phyloP scores from a whole-genome alignment of 2,113 vertebrate genomes.

The Panurus biarmicus region DNA sequence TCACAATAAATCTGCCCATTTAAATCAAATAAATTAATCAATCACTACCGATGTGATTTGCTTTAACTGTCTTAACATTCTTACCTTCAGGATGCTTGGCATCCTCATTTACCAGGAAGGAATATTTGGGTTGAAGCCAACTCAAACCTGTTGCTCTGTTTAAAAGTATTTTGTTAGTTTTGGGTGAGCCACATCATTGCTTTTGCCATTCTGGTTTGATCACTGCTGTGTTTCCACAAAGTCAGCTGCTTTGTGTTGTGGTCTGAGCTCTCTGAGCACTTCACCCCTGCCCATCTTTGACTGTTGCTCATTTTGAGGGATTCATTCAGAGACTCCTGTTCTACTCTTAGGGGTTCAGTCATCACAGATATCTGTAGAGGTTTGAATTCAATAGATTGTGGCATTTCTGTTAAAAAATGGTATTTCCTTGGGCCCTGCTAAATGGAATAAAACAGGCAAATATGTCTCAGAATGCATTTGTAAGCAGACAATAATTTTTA shows the following conservation, averaged over 20 bases:
- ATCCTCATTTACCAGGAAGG: neutral
- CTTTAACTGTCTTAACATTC: neutral
- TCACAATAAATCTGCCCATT: neutral
- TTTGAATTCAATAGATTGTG: neutral
- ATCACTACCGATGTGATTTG: neutral
- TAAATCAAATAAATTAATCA: neutral
- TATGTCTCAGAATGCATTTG: neutral
- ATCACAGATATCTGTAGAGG: neutral
- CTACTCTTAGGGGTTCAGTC: neutral
- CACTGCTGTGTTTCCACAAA: neutral
- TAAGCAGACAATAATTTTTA: neutral
- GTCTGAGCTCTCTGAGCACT: neutral
- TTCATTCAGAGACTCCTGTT: rapidly evolving
- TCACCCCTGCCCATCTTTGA: neutral
- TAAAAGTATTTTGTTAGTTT: neutral
- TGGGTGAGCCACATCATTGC: neutral
- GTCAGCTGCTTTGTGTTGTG: neutral
- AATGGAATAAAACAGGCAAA: neutral
- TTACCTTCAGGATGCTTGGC: neutral
- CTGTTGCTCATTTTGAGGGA: neutral
- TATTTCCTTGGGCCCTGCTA: neutral
- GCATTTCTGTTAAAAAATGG: neutral
- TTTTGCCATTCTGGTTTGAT: neutral
- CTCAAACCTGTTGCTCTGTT: neutral
- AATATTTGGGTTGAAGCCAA: neutral